A percentile compares a stretch with the other conserved stretches of the same genome.
Conservation (phyloP, 1,140 invertebrate genomes). For the Platyura marginata region DNA sequence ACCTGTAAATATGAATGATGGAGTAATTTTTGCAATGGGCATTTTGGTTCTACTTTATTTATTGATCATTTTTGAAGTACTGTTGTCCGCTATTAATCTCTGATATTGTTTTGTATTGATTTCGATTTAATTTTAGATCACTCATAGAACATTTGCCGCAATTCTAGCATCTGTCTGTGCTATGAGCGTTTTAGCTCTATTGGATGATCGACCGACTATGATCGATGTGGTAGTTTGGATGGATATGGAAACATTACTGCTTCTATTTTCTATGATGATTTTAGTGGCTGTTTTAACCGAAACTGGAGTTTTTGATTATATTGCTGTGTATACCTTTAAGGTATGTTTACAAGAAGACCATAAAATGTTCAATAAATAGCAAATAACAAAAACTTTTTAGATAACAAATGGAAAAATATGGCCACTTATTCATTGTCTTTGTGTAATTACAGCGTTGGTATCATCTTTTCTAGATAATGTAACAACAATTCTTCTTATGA, state of each 20-base stretch:
- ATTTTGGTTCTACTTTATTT: slow-evolving; percentile 49
- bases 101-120: slow-evolving; percentile 10
- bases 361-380: too few species aligned
- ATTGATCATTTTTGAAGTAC: slow-evolving; percentile 49
- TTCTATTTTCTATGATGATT: slow-evolving; percentile 74
- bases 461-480: slow-evolving; percentile 66
- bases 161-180: slow-evolving; percentile 51
- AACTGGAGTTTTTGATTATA: slow-evolving; percentile 64
- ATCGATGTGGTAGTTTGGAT: slow-evolving; percentile 56
- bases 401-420: slow-evolving; percentile 49
- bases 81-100: not conserved
- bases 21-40: slow-evolving; percentile 42
- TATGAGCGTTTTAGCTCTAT: slow-evolving; percentile 41
- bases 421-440: slow-evolving; percentile 52
- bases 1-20: slow-evolving; percentile 33
- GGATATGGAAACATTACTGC: slow-evolving; percentile 55
- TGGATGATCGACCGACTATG: slow-evolving; percentile 50
- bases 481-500: slow-evolving; percentile 57
- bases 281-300: slow-evolving; percentile 59
- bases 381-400: too few species aligned
- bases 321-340: slow-evolving; percentile 51
- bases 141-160: slow-evolving; percentile 53
- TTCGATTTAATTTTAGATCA: slow-evolving; percentile 19
- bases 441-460: slow-evolving; percentile 46
- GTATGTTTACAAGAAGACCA: too few species aligned